Base-by-base conservation (phyloP, 1,140 invertebrate species). In the Caenorhabditis briggsae region DNA sequence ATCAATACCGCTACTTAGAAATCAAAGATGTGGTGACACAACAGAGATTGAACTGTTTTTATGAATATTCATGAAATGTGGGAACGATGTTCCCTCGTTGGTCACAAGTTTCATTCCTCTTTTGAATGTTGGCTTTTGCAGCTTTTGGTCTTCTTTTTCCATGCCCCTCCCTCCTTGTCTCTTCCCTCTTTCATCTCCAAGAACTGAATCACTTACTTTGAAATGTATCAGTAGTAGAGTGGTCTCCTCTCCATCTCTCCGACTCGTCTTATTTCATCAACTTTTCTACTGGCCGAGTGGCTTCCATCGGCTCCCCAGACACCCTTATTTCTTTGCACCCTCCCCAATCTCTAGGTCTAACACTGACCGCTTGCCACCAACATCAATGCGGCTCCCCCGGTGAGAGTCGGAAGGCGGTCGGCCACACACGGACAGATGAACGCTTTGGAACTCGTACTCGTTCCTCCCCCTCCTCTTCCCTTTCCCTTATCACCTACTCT, bases 131-230 rank as follows among this genome's bases (percentile, higher is more conserved):
- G 11, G 11, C 16, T 53, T 16, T 16, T 53, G 11, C 50, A 12
- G 16, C 50, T 16, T 16, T 16, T 16, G 50, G 16, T 20, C n/a
- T 58, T n/a, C n/a, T 20, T 20, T 58, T n/a, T 20, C 56, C 8
- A 18, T 58, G 16, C 20, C 18, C n/a, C 56, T 58, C 56, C 20
- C 56, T 20, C n/a, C 20, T n/a, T 9, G 8, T 20, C 56, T 53
- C 50, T 53, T 18, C 16, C 58, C 8, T 6, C n/a, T 20, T 59
- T 9, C 8, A 12, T 59, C 16, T 18, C 58, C n/a, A 16, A 12
- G 41, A 78, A 78, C 70, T 48, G 70, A 78, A 78, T 78, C 70
- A 78, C 43, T 78, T 78, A 78, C 70, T 78, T 78, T 78, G n/a
- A 78, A 78, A 78, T 78, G 70, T 78, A 78, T 70, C 64, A 70